Evolutionary conservation across 2,888 invertebrate genomes (phyloP), one percentile per base, ranked within the genome.

Genomic region (Corbicula japonica): DNA sequence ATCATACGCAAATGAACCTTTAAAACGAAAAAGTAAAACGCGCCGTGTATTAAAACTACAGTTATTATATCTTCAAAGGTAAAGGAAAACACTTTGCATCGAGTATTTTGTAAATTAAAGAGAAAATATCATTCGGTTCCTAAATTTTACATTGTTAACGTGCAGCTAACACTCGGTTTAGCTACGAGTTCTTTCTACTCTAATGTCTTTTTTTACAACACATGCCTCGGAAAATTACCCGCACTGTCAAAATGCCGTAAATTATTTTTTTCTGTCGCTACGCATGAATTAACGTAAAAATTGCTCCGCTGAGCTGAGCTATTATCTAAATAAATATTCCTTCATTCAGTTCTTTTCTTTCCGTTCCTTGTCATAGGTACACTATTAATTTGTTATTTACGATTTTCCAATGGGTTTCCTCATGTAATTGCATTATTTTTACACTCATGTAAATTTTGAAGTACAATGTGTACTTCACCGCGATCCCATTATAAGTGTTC

Each of bases 281-380:
- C 54, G 77, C 72, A 61, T 72, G 77, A 72, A 68, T 77, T 54
- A 52, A 72, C 72, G 52, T 26, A 41, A 38, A 77, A 72, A 77
- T 77, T 77, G 71, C 28, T 26, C 38, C 12, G 63, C 30, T 54
- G 38, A 54, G 62, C 41, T 38, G 21, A n/a, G n/a, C 62, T 61
- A 71, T 72, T 63, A 72, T 72, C 54, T 62, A 32, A 72, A 62
- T 63, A 63, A 72, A 63, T 62, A 62, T 62, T 35, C 61, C 52
- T 52, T 30, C 50, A 60, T 70, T 35, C 35, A 28, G 35, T 60
- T 46, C 18, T 48, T 48, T 8, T 8, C 12, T 18, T 73, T 65
- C 72, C 72, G 63, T 72, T 63, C 34, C 8, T 34, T 72, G 63
- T 63, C 62, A 62, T 8, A 28, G n/a, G 21, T 26, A 32, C 38